These are phyloP conservation scores for Parascotia fuliginaria DNA, from an alignment of 2,888 invertebrate species.

Conservation along the genomic window DNA sequence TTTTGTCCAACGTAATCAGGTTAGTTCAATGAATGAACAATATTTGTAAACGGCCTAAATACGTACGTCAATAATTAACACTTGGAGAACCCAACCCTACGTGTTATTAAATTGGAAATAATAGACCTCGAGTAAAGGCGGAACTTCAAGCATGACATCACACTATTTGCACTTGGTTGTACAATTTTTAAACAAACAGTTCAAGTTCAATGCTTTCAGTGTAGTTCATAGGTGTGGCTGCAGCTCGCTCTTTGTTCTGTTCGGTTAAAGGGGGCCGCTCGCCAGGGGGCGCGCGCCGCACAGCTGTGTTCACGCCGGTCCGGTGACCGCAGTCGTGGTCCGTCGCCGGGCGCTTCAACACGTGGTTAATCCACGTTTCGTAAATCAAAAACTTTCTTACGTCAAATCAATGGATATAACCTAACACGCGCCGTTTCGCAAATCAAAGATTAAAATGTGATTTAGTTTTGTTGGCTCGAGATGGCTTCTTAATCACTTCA, in stretches of 20 bases:
- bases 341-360: conserved; percentile 45
- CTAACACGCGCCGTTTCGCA: conserved; percentile 71
- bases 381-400: conserved; percentile 79
- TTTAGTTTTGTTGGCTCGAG: conserved; percentile 54
- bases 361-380: conserved; percentile 50
- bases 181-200: conserved; percentile 30
- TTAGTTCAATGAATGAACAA: conserved; percentile 10
- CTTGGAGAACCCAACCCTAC: not conserved
- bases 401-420: conserved; percentile 86
- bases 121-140: not conserved
- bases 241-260: conserved; percentile 59
- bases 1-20: not conserved
- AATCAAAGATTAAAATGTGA: conserved; percentile 69
- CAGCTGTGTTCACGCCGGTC: conserved; percentile 58
- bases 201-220: conserved; percentile 50
- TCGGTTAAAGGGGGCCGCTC: conserved; percentile 52
- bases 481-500: conserved; percentile 58
- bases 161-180: conserved; percentile 32
- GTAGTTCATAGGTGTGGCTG: conserved; percentile 57
- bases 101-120: not conserved
- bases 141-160: conserved; percentile 19
- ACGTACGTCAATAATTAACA: conserved; percentile 8
- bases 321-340: conserved; percentile 62
- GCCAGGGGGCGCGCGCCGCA: conserved; percentile 56
- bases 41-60: conserved; percentile 5